These are phyloP conservation scores for Sphenopsis melanotis DNA, from an alignment of 2,797 vertebrate genomes.

Conservation along the genomic window DNA sequence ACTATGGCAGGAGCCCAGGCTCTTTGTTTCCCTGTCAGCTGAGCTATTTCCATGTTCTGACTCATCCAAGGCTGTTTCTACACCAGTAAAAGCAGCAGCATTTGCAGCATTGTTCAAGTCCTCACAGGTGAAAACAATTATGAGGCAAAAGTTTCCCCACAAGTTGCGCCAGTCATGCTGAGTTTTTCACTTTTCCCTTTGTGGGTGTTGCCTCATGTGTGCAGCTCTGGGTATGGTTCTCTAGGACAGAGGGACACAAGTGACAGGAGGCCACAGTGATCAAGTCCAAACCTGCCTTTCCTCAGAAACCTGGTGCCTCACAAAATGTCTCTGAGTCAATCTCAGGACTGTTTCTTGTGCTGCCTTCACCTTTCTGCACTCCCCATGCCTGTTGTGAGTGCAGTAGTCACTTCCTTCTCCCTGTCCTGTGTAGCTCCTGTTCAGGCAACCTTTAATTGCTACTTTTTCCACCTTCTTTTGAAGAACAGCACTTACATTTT, in stretches of 20 bases:
- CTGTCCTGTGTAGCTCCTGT: background rate
- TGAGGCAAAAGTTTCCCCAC: background rate
- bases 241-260: background rate
- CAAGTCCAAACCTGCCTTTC: background rate
- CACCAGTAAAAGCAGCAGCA: background rate
- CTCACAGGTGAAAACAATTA: background rate
- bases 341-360: background rate
- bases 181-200: background rate
- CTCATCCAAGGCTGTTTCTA: background rate
- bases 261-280: background rate
- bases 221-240: background rate
- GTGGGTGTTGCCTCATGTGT: accelerated
- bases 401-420: background rate
- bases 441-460: background rate
- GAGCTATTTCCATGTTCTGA: conserved; percentile 48
- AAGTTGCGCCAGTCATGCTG: background rate
- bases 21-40: conserved; percentile 38
- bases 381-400: accelerated
- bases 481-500: background rate
- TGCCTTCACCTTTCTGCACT: background rate
- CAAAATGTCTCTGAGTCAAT: background rate
- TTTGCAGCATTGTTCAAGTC: background rate
- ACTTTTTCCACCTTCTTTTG: background rate
- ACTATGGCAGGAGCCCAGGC: background rate
- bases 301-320: background rate